A percentile compares a stretch with the other conserved stretches of the same genome.
Evolutionary conservation across 2,888 invertebrate genomes (phyloP).

Genomic region (Drosophila barbarae): DNA sequence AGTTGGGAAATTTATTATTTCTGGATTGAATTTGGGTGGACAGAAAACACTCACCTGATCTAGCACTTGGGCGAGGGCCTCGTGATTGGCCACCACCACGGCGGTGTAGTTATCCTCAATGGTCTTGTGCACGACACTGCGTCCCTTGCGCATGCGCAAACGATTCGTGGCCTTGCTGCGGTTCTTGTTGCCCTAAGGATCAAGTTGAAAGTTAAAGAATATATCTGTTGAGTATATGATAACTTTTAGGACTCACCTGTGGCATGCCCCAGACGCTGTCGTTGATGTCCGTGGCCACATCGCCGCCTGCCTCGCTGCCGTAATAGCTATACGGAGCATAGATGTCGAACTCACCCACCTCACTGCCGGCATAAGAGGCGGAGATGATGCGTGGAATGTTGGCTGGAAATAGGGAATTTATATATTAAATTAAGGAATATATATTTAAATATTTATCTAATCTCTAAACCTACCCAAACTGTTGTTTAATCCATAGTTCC

Average conservation of each 20-base stretch:
- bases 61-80: constrained; percentile 91
- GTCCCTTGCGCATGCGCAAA: constrained; percentile 87
- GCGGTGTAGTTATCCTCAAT: constrained; percentile 95
- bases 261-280: constrained; percentile 79
- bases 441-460: too few species aligned
- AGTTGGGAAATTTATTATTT: not conserved
- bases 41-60: constrained; percentile 85
- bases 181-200: constrained; percentile 71
- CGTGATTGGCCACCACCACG: constrained; percentile 93
- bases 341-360: constrained; percentile 89
- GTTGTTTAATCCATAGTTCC: constrained; percentile 76
- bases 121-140: constrained; percentile 91
- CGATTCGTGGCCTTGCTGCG: constrained; percentile 82
- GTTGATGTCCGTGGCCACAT: constrained; percentile 79
- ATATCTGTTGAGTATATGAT: accelerated
- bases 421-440: not conserved
- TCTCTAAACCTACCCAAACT: constrained; percentile 73
- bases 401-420: constrained; percentile 54
- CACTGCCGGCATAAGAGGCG: constrained; percentile 90
- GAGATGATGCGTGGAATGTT: constrained; percentile 83
- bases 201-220: not conserved
- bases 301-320: constrained; percentile 81
- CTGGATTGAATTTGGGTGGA: accelerated
- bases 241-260: constrained; percentile 56
- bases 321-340: constrained; percentile 90